Conservation (phyloP, 2,113 vertebrate genomes). For the Eclectus roratus region DNA sequence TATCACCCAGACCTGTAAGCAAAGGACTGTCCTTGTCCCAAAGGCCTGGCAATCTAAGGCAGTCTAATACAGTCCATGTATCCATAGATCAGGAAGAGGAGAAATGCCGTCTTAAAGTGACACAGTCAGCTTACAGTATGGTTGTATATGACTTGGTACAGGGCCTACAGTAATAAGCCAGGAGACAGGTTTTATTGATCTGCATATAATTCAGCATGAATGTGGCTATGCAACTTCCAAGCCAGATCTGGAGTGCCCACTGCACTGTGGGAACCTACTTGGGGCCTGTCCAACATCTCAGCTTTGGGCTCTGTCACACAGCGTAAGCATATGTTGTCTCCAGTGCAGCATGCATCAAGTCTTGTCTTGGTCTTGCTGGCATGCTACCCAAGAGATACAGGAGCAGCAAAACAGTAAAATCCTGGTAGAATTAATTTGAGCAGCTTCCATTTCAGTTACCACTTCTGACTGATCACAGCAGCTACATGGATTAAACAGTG, state of each 20-base stretch:
- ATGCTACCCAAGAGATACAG: not conserved
- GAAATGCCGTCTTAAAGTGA: not conserved
- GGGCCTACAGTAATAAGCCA: not conserved
- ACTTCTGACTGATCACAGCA: not conserved
- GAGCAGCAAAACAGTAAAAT: not conserved
- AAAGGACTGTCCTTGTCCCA: not conserved
- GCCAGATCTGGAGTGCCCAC: not conserved
- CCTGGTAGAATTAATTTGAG: not conserved
- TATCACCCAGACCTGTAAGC: not conserved
- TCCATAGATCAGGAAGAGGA: not conserved
- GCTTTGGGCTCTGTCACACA: not conserved
- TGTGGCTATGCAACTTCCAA: not conserved
- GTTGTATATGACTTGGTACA: not conserved
- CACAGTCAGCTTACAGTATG: not conserved
- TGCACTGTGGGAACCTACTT: not conserved
- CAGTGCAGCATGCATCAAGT: not conserved
- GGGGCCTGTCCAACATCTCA: not conserved
- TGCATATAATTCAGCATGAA: not conserved
- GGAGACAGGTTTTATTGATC: not conserved
- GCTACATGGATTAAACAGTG: not conserved
- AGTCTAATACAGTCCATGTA: accelerated
- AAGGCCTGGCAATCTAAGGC: not conserved
- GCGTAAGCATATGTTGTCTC: not conserved
- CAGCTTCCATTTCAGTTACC: not conserved
- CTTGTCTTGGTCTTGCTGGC: not conserved